Evolutionary conservation across 2,797 vertebrate species (phyloP).

Genomic region (Smutsia temminckii): DNA sequence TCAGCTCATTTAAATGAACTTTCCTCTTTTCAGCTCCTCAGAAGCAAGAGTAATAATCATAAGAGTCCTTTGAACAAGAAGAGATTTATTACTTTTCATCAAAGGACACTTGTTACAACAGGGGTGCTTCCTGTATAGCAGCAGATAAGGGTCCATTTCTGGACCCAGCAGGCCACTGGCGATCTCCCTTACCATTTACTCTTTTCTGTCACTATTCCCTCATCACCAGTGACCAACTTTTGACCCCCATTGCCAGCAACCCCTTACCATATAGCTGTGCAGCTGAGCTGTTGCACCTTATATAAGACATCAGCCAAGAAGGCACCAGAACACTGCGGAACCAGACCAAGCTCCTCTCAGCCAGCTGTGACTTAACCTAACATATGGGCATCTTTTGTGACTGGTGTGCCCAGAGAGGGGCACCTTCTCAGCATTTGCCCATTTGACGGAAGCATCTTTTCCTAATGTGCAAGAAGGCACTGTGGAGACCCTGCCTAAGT

Average conservation of each 20-base stretch:
- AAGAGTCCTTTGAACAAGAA: background rate
- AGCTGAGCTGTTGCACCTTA: no score
- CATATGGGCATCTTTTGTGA: background rate
- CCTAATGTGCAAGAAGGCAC: background rate
- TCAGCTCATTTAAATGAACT: background rate
- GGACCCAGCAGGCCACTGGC: background rate
- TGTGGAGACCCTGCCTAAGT: background rate
- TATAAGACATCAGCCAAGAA: background rate
- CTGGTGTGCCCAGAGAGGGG: background rate
- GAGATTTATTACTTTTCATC: background rate
- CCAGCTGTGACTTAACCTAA: background rate
- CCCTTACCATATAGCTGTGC: background rate
- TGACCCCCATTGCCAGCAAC: background rate
- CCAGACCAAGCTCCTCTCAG: background rate
- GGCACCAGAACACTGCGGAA: background rate
- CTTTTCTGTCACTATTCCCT: background rate
- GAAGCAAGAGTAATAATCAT: conserved; percentile 21
- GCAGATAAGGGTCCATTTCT: background rate
- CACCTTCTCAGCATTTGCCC: background rate
- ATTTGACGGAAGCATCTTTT: background rate
- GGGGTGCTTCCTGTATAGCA: background rate
- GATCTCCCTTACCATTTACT: background rate
- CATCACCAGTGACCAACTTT: background rate
- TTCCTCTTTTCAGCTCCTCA: background rate
- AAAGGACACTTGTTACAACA: background rate